Evolutionary conservation across 1,140 invertebrate species (phyloP), one percentile per base, ranked within the genome.

Genomic region (Brachionus rubens): DNA sequence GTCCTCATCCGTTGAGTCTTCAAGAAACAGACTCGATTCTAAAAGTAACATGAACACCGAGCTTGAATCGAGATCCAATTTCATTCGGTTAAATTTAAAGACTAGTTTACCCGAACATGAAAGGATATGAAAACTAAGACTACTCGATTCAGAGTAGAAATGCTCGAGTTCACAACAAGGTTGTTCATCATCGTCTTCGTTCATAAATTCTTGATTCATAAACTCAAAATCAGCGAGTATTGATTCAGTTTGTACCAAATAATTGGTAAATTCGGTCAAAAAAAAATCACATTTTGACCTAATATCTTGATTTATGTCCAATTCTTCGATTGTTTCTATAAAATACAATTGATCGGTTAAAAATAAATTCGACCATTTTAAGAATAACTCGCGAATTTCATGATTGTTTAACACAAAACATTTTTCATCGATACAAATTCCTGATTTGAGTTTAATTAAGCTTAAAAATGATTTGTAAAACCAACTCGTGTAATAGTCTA

Each of bases 401-500:
- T 30, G 19, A 40, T 14, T 30, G 9, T 72, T 6, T 26, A 14
- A n/a, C 9, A 16, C 24, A 33, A 72, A 52, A 21, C 68, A 72
- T 36, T 50, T 65, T 65, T 65, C 36, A 24, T 72, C 68, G 2
- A 48, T 1, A 24, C 68, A 50, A 36, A 72, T 54, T 36, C 68
- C 68, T 14, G 28, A 54, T 54, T 72, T 72, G 10, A 50, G 50
- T 14, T 72, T 48, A 19, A 46, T 19, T 26, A 72, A 19, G 16
- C 43, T 72, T n/a, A 41, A 33, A 14, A 72, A 50, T 7, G 68
- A 50, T 30, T 72, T 72, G 7, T 6, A 50, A 40, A 36, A 72
- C 68, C 68, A 72, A 40, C 21, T 72, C 9, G 68, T 21, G 50
- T 40, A 72, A 54, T 21, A 72, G 33, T 72, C 46, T 12, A 19